Evolutionary conservation across 2,113 vertebrate species (phyloP).

Genomic region (Orientallactaga bullata): DNA sequence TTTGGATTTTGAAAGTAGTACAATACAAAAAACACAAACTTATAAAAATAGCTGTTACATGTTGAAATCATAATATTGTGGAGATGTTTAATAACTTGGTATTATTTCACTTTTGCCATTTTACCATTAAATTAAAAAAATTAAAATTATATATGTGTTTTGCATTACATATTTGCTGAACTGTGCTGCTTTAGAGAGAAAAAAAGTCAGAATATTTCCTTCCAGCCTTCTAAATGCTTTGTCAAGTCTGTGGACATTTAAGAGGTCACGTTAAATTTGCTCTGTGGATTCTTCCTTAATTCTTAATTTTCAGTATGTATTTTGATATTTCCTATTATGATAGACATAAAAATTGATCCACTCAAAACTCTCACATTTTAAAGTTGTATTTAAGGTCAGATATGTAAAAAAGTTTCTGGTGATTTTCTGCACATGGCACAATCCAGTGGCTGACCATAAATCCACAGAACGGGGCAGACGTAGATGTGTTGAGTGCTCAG

Average conservation of each 20-base stretch:
- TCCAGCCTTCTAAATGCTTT: slow-evolving; percentile 50
- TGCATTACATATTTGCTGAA: slow-evolving; percentile 43
- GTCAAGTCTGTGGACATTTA: slow-evolving; percentile 70
- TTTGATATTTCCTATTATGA: slow-evolving; percentile 59
- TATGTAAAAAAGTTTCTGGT: slow-evolving; percentile 57
- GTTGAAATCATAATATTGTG: slow-evolving; percentile 48
- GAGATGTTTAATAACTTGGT: slow-evolving; percentile 38
- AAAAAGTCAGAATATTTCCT: slow-evolving; percentile 59
- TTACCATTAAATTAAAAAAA: slow-evolving; percentile 25
- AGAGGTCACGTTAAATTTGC: slow-evolving; percentile 68
- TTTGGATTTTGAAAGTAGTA: slow-evolving; percentile 32
- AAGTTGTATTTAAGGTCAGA: slow-evolving; percentile 49
- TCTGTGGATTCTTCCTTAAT: neutral
- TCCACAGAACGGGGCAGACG: neutral
- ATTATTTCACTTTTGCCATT: slow-evolving; percentile 31
- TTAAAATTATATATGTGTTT: slow-evolving; percentile 34
- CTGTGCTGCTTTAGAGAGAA: slow-evolving; percentile 42
- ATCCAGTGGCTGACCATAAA: neutral
- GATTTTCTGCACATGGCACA: slow-evolving; percentile 50
- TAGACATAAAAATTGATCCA: slow-evolving; percentile 23
- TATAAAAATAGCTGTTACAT: neutral
- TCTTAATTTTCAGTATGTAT: slow-evolving; percentile 55
- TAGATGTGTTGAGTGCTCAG: neutral
- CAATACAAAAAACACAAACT: slow-evolving; percentile 2
- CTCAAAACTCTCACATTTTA: slow-evolving; percentile 56